phyloP scores from a whole-genome alignment of 2,797 vertebrate genomes.

The Myioborus melanocephalus region DNA sequence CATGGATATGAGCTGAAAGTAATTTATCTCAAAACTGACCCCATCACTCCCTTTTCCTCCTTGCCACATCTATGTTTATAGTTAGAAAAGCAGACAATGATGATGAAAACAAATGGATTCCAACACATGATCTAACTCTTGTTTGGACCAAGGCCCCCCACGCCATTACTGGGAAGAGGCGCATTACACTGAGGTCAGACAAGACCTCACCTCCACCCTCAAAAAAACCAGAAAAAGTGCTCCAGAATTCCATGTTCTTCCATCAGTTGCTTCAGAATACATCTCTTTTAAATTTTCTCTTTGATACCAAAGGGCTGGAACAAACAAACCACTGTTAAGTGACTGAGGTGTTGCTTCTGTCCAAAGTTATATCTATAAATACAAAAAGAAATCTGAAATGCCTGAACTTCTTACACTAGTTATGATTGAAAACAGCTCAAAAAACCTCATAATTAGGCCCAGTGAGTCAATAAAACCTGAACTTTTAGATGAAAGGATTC shows the following conservation, averaged over 20 bases:
- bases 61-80: fast-evolving
- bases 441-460: background rate
- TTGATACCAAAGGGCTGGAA: background rate
- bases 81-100: background rate
- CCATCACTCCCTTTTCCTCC: background rate
- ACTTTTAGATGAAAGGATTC: background rate
- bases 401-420: background rate
- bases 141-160: background rate
- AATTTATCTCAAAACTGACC: background rate
- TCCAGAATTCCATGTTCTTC: background rate
- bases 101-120: background rate
- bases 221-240: background rate
- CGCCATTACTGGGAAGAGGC: background rate
- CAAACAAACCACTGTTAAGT: background rate
- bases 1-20: background rate
- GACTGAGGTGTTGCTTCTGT: background rate
- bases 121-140: background rate
- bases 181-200: background rate
- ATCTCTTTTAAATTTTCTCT: background rate
- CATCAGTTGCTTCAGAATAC: background rate
- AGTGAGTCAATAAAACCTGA: background rate
- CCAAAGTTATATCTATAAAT: background rate
- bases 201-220: background rate
- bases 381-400: background rate
- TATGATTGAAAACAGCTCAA: background rate